Conservation (phyloP, 2,113 vertebrate species). For the Xiphias gladius region DNA sequence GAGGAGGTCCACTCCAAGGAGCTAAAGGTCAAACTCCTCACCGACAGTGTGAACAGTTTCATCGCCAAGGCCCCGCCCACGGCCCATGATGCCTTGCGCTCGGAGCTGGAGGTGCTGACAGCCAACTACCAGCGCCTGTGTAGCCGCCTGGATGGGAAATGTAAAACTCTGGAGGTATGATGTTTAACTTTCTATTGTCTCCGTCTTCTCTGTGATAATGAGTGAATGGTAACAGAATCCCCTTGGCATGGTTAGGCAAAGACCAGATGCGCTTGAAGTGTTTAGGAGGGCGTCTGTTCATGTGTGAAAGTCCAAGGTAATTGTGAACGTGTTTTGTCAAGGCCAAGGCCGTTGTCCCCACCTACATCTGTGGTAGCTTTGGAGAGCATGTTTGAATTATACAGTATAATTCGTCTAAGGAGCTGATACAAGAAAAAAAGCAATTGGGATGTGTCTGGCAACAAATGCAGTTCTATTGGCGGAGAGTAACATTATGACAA, state of each 20-base stretch:
- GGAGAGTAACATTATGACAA: too few relatives aligned
- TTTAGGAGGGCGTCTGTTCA: too few relatives aligned
- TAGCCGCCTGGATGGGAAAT: constrained; percentile 96
- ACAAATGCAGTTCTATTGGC: too few relatives aligned
- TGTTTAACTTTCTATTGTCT: not conserved
- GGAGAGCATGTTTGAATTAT: too few relatives aligned
- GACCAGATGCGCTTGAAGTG: not conserved
- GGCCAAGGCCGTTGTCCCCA: too few relatives aligned
- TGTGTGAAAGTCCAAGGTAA: not conserved
- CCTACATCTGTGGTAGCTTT: too few relatives aligned
- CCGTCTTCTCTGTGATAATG: not conserved
- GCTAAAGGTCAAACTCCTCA: constrained; percentile 95
- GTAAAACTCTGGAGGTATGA: constrained; percentile 94
- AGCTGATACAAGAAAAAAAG: too few relatives aligned
- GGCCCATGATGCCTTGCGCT: constrained; percentile 94
- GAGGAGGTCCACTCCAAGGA: constrained; percentile 97
- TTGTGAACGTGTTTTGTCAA: not conserved
- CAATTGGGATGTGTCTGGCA: too few relatives aligned
- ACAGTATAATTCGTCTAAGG: too few relatives aligned
- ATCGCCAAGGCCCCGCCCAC: constrained; percentile 93
- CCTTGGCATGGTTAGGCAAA: not conserved
- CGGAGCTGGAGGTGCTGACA: constrained; percentile 91
- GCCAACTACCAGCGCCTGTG: constrained; percentile 94
- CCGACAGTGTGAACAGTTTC: constrained; percentile 93
- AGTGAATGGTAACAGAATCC: not conserved